Evolutionary conservation across 1,140 invertebrate species (phyloP).

Genomic region (Pseudomyrmex flavicornis): DNA sequence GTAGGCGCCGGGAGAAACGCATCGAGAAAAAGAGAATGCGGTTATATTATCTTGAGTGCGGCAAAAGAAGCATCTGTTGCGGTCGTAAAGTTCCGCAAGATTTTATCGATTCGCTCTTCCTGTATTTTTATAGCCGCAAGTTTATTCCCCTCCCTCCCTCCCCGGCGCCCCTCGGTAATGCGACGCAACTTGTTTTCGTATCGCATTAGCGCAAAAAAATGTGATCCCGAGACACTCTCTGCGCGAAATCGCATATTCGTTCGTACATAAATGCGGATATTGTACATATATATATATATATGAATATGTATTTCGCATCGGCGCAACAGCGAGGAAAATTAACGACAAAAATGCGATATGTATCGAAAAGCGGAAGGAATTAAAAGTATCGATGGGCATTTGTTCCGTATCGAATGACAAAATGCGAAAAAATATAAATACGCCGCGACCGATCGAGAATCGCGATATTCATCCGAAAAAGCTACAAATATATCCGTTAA

Average conservation of each 20-base stretch:
- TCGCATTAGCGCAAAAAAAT: constrained; percentile 28
- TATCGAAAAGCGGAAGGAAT: not conserved
- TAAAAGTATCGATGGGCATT: not conserved
- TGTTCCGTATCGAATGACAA: not conserved
- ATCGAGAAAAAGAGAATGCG: not conserved
- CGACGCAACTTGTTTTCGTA: constrained; percentile 36
- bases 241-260: constrained; percentile 2
- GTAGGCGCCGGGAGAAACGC: not conserved
- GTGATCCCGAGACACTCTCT: not conserved
- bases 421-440: not conserved
- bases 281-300: not conserved
- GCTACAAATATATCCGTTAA: no score
- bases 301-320: not conserved
- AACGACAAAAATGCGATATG: constrained; percentile 24
- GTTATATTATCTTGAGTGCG: not conserved
- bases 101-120: constrained; percentile 14
- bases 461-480: no score
- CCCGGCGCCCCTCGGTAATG: constrained; percentile 17
- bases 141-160: no score
- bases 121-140: constrained; percentile 30
- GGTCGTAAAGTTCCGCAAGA: not conserved
- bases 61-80: not conserved
- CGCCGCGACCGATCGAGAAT: not conserved
- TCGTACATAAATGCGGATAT: constrained; percentile 25
- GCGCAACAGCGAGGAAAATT: constrained; percentile 12